Base-by-base conservation (phyloP, 2,888 invertebrate species). In the Dolomedes plantarius region DNA sequence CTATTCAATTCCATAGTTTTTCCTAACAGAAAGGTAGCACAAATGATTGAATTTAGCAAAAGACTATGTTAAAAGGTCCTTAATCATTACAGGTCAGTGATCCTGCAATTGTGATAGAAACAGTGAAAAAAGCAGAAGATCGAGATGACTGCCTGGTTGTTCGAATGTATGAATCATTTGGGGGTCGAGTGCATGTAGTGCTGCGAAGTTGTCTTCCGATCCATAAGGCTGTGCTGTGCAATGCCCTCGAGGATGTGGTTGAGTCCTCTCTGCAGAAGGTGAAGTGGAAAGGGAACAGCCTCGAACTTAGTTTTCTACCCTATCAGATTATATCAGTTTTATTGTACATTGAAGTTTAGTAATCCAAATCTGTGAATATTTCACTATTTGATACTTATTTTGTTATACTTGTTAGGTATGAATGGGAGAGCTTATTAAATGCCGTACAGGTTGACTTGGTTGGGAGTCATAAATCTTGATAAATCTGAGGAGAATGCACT, bases 91-190 rank as follows among this genome's bases (percentile, higher is more conserved):
- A 87, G 69, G 87, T 92, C 6, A 89, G 90, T 73, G 89, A 90
- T 16, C 81, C 89, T 7, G 91, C 91, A 23, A 91, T 92, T 27
- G 89, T 92, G 65, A 86, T 92, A 29, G 91, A 91, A 72, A 90
- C 91, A 9, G 89, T 92, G 2, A 92, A 92, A 89, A 90, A 90
- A 90, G 89, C 90, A 82, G 91, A 92, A 73, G 90, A 90, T 32
- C 69, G 86, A 3, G 86, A 88, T 28, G 83, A 88, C n/a, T 89
- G 89, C 0, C 75, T 92, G 6, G 90, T 92, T 0, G 86, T 92
- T 50, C 88, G 92, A 29, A 80, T 92, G 76, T 92, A 92, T 88
- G 92, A 92, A 88, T 90, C 91, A 2, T 91, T 89, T 90, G 92
- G 92, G 27, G 91, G 92, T 13, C 81, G 87, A 13, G 89, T 89